These are phyloP conservation scores for Caenorhabditis macrosperma DNA, from an alignment of 2,888 invertebrate species.

Conservation along the genomic window DNA sequence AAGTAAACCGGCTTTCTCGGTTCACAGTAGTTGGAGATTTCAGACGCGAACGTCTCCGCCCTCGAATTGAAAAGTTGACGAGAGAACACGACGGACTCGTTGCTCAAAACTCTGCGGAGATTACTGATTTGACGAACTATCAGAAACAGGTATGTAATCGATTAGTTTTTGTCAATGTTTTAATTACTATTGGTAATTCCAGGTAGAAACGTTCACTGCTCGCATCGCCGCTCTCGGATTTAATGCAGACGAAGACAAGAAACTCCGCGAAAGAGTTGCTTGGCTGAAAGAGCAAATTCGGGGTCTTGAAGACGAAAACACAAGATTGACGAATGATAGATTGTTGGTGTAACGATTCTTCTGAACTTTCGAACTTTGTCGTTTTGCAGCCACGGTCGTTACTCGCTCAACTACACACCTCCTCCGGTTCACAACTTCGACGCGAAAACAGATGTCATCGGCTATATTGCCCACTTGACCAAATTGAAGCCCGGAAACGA, in stretches of 20 bases:
- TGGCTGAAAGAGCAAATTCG: neutral
- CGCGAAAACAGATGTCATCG: slow-evolving; percentile 80
- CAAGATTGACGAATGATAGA: neutral
- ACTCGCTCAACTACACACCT: slow-evolving; percentile 19
- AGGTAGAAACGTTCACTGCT: neutral
- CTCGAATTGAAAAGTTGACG: slow-evolving; percentile 29
- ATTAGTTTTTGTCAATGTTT: too few species aligned
- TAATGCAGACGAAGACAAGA: slow-evolving; percentile 38
- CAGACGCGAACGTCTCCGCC: slow-evolving; percentile 7
- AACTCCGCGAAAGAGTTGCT: neutral
- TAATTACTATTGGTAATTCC: neutral
- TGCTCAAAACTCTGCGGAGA: slow-evolving; percentile 31
- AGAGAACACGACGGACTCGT: slow-evolving; percentile 43
- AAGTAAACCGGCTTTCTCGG: neutral
- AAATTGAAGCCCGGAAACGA: slow-evolving; percentile 84
- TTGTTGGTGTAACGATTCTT: too few species aligned
- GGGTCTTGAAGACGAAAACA: neutral
- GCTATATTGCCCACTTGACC: slow-evolving; percentile 89
- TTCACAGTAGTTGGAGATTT: neutral
- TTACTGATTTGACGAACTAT: slow-evolving; percentile 36
- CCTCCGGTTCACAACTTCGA: slow-evolving; percentile 48
- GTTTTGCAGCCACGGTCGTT: slow-evolving; percentile 33
- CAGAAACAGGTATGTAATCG: neutral
- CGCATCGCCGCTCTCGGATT: slow-evolving; percentile 41
- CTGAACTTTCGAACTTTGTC: too few species aligned